A percentile compares a stretch with the other conserved stretches of the same genome.
Evolutionary conservation across 2,113 vertebrate species (phyloP).

Genomic region (Anguilla rostrata): DNA sequence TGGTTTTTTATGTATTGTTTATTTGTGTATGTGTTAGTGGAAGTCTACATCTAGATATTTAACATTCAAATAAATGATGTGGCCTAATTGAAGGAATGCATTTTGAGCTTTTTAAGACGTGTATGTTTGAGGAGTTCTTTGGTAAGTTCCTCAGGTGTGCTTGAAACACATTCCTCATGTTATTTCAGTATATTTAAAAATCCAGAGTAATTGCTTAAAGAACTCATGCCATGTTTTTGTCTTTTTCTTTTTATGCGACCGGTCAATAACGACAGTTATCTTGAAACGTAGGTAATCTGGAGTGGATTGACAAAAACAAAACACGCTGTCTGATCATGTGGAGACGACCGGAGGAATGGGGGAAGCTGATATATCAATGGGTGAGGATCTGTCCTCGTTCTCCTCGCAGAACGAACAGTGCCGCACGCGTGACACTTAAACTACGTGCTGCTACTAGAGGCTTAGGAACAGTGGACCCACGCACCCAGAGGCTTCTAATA

Average conservation of each 20-base stretch:
- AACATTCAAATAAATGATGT: too few species aligned
- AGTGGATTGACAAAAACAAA: conserved; percentile 97
- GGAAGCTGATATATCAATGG: conserved; percentile 96
- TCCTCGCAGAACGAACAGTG: neutral
- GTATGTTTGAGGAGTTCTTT: neutral
- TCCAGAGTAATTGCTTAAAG: neutral
- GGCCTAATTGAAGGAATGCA: too few species aligned
- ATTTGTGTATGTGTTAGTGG: neutral
- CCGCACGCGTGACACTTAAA: neutral
- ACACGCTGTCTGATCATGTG: conserved; percentile 96
- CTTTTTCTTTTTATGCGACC: conserved; percentile 10
- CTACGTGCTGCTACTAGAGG: neutral
- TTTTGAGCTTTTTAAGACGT: too few species aligned
- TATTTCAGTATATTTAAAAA: neutral
- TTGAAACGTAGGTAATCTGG: conserved; percentile 82
- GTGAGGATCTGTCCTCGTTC: conserved; percentile 67
- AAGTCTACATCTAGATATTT: neutral
- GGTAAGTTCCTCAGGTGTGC: neutral
- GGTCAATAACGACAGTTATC: neutral
- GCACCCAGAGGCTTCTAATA: too few species aligned
- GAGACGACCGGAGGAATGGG: conserved; percentile 96
- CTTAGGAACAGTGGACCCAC: neutral
- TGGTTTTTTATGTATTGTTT: neutral
- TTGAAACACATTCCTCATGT: neutral
- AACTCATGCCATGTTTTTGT: neutral